phyloP scores from a whole-genome alignment of 2,113 vertebrate species.

The Dolichotis patagonum region DNA sequence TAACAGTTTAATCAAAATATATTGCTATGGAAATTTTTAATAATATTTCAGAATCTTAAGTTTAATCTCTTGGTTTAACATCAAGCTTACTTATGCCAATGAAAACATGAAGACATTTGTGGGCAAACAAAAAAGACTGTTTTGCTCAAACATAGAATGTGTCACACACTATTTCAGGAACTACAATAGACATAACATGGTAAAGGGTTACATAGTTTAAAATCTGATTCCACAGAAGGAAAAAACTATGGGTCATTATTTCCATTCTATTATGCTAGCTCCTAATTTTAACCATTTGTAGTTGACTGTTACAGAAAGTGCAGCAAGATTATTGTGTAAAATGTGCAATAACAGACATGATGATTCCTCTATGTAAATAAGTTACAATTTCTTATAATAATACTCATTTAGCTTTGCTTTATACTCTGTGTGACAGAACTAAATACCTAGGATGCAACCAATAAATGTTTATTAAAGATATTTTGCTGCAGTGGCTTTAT shows the following conservation, averaged over 20 bases:
- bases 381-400: neutral
- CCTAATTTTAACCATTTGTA: neutral
- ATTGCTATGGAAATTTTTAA: neutral
- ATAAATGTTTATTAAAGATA: neutral
- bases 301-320: neutral
- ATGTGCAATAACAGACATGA: neutral
- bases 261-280: neutral
- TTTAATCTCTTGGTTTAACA: neutral
- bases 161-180: neutral
- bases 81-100: neutral
- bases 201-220: neutral
- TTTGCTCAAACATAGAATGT: neutral
- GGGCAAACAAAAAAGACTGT: neutral
- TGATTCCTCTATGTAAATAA: neutral
- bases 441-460: neutral
- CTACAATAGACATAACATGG: neutral
- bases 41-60: neutral
- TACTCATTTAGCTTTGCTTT: neutral
- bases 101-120: constrained; percentile 20
- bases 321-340: neutral
- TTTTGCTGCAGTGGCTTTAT: neutral
- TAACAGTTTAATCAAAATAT: neutral
- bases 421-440: neutral
- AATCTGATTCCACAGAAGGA: neutral
- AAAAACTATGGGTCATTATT: neutral